These are phyloP conservation scores for Moxostoma hubbsi DNA, from an alignment of 2,797 vertebrate genomes.

Conservation along the genomic window DNA sequence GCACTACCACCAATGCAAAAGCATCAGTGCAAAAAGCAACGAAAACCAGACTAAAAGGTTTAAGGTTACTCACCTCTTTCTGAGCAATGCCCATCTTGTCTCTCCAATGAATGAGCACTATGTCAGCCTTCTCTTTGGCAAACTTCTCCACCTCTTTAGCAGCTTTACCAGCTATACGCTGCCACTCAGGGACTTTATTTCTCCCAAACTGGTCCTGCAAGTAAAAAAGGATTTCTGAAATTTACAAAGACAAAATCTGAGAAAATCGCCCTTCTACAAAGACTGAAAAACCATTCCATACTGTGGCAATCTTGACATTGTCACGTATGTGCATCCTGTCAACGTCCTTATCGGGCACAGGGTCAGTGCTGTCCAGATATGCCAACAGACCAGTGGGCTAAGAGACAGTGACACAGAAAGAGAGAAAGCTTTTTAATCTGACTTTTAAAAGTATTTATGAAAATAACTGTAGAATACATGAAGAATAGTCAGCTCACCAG, in stretches of 20 bases:
- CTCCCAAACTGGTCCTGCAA: conserved; percentile 93
- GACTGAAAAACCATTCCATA: conserved; percentile 65
- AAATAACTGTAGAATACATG: background rate
- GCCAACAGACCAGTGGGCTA: conserved; percentile 93
- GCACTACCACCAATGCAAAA: background rate
- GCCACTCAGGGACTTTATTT: conserved; percentile 97
- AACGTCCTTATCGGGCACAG: conserved; percentile 93
- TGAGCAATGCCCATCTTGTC: conserved; percentile 99
- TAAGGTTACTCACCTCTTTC: conserved; percentile 87
- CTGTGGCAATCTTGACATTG: conserved; percentile 96
- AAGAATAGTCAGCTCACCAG: conserved; percentile 79
- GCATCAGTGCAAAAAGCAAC: background rate
- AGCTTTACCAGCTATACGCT: conserved; percentile 95
- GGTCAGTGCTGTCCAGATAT: conserved; percentile 91
- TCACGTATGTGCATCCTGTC: conserved; percentile 98
- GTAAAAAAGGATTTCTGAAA: conserved; percentile 26
- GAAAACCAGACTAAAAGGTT: background rate
- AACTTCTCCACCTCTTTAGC: conserved; percentile 99
- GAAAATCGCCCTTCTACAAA: background rate
- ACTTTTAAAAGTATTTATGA: background rate
- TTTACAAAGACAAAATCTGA: background rate
- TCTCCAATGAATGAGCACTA: conserved; percentile 98
- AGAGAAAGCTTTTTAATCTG: background rate
- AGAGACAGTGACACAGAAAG: background rate
- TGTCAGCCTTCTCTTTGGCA: conserved; percentile 97